Evolutionary conservation across 2,888 invertebrate genomes (phyloP).

Genomic region (Choristoneura rosaceana): DNA sequence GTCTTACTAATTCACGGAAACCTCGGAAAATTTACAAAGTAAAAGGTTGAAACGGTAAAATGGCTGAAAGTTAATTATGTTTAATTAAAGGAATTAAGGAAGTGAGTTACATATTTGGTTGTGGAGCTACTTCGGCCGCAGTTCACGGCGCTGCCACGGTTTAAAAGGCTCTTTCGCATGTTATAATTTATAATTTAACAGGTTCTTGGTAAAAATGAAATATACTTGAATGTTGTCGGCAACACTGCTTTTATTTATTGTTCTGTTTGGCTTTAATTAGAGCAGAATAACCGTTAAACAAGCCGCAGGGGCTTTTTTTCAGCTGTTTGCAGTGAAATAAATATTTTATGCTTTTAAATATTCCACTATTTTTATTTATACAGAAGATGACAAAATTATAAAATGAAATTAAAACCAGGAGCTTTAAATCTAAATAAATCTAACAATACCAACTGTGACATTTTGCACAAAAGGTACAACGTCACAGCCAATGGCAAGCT

Average conservation of each 20-base stretch:
- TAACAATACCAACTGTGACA: too few relatives aligned
- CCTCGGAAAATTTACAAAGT: conserved; percentile 10
- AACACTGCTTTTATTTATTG: neutral
- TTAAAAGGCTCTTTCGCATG: neutral
- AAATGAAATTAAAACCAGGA: too few relatives aligned
- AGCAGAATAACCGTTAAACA: neutral
- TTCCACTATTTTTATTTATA: too few relatives aligned
- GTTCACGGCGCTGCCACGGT: neutral
- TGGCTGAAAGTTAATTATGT: conserved; percentile 28
- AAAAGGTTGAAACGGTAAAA: conserved; percentile 17
- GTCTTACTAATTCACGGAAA: conserved; percentile 5
- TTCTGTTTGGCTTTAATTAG: conserved; percentile 4
- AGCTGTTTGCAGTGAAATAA: neutral
- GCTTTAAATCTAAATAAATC: too few relatives aligned
- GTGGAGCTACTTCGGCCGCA: neutral
- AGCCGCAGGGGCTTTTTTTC: neutral
- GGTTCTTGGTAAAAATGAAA: neutral
- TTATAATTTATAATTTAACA: conserved; percentile 9
- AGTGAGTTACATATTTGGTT: conserved; percentile 18
- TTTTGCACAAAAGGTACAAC: too few relatives aligned
- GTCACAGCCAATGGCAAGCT: too few relatives aligned
- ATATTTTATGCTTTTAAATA: too few relatives aligned
- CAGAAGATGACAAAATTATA: too few relatives aligned
- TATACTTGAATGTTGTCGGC: neutral
- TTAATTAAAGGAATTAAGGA: conserved; percentile 30